A percentile compares a stretch with the other conserved stretches of the same genome.
phyloP scores from a whole-genome alignment of 1,140 invertebrate species.

The Frieseomelitta varia region DNA sequence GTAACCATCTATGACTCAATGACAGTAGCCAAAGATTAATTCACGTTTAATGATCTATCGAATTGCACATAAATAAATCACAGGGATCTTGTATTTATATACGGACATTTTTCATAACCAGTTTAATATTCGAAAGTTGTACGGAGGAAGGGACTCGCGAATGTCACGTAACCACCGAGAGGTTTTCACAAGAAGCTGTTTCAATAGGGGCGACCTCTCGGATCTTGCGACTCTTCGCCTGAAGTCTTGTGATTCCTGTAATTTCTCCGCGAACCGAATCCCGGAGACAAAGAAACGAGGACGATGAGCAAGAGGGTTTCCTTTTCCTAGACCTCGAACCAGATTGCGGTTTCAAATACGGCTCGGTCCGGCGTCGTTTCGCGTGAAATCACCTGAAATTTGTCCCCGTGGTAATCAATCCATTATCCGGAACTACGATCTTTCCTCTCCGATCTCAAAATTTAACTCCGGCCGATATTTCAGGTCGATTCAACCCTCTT shows the following conservation, averaged over 20 bases:
- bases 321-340: conserved; percentile 1
- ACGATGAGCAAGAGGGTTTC: conserved; percentile 8
- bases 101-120: not conserved
- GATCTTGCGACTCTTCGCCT: not conserved
- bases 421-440: not conserved
- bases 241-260: conserved; percentile 24
- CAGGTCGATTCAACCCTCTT: too few relatives aligned
- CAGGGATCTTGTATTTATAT: not conserved
- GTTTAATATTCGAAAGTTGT: not conserved
- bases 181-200: not conserved
- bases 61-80: not conserved
- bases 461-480: not conserved
- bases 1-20: not conserved
- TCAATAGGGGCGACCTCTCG: not conserved
- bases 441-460: not conserved
- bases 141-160: too few relatives aligned
- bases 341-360: conserved; percentile 10
- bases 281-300: conserved; percentile 16
- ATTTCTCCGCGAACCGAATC: conserved; percentile 12
- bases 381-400: not conserved
- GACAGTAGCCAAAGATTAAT: not conserved
- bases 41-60: not conserved
- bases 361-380: not conserved
- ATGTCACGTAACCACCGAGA: not conserved
- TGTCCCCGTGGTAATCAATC: too few relatives aligned